phyloP scores from a whole-genome alignment of 2,113 vertebrate genomes.

The Hoplias malabaricus region DNA sequence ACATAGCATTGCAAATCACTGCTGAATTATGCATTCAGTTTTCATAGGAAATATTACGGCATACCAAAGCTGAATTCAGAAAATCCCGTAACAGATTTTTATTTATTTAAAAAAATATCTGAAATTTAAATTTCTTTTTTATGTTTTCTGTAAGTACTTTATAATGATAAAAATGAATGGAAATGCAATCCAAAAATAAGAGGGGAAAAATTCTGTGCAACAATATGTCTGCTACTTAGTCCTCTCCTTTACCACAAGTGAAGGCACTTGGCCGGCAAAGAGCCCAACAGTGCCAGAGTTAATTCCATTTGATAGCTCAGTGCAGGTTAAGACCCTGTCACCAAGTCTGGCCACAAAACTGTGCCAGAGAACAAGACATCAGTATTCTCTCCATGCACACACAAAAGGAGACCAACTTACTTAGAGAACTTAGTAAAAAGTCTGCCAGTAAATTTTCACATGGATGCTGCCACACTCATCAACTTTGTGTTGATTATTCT shows the following conservation, averaged over 20 bases:
- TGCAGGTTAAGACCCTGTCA: constrained; percentile 14
- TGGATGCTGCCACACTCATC: background rate
- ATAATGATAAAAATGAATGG: too few relatives aligned
- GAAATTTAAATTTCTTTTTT: too few relatives aligned
- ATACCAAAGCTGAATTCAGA: too few relatives aligned
- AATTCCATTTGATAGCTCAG: background rate
- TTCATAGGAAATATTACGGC: too few relatives aligned
- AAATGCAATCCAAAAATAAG: background rate
- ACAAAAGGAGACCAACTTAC: background rate
- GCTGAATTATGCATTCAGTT: too few relatives aligned
- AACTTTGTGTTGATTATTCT: background rate
- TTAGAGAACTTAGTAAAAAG: background rate
- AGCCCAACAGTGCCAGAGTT: background rate
- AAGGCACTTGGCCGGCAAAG: background rate
- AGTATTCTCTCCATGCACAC: background rate
- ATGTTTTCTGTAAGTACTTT: too few relatives aligned
- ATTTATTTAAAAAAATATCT: too few relatives aligned
- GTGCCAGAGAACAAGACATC: constrained; percentile 1
- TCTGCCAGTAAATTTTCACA: background rate
- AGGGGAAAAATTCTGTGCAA: background rate
- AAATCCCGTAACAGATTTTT: too few relatives aligned
- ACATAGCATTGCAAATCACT: too few relatives aligned
- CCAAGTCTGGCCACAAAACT: constrained; percentile 10
- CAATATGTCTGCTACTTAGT: background rate
- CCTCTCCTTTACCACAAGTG: background rate